These are phyloP conservation scores for Mus minutoides DNA, from an alignment of 2,797 vertebrate species.

Conservation along the genomic window DNA sequence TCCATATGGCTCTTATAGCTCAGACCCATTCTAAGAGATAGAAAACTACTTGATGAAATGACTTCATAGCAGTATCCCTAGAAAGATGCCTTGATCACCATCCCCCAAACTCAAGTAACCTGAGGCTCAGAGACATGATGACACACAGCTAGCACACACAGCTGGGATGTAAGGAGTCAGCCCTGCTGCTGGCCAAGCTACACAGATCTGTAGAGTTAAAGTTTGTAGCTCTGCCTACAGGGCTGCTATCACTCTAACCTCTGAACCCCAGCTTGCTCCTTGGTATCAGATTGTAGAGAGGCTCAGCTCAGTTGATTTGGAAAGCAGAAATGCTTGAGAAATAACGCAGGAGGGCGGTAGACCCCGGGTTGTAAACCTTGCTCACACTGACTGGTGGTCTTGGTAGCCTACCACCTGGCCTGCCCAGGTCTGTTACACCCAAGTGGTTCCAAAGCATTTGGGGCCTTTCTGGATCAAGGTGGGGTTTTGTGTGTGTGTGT, in stretches of 20 bases:
- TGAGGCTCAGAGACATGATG: not conserved
- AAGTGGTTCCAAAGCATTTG: not conserved
- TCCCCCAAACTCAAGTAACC: not conserved
- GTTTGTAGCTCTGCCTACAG: not conserved
- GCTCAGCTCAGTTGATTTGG: not conserved
- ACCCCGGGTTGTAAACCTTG: not conserved
- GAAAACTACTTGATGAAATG: not conserved
- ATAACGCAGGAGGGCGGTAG: no score
- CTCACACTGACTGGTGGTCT: not conserved
- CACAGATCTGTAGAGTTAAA: not conserved
- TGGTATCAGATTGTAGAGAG: not conserved
- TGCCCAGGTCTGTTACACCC: not conserved
- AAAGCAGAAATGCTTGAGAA: not conserved
- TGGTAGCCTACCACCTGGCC: fast-evolving
- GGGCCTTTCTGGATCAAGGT: not conserved
- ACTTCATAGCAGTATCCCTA: not conserved
- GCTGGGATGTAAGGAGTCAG: not conserved
- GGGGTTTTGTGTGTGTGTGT: not conserved
- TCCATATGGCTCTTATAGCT: not conserved
- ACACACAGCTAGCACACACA: no score
- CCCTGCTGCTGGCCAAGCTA: not conserved
- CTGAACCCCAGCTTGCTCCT: not conserved
- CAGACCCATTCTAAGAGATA: not conserved
- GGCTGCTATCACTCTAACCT: not conserved
- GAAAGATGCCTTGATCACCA: not conserved